phyloP scores from a whole-genome alignment of 2,888 invertebrate species.

The Synergus itoensis region DNA sequence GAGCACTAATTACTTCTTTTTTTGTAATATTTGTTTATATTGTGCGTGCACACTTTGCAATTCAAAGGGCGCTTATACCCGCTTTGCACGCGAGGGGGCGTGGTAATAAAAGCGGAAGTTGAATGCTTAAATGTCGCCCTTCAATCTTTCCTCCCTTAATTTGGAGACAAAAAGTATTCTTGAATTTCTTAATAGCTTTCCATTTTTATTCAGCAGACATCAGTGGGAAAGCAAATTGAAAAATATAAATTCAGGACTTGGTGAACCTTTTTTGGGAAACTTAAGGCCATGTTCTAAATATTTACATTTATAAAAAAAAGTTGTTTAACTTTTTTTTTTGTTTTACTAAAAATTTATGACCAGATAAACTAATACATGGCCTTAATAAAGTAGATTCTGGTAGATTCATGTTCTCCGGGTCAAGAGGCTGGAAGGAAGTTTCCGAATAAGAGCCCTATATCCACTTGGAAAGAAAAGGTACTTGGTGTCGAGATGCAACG shows the following conservation, averaged over 20 bases:
- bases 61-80: constrained; percentile 40
- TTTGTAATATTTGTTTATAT: constrained; percentile 32
- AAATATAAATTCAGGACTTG: too few relatives aligned
- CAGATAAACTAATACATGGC: too few relatives aligned
- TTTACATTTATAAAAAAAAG: too few relatives aligned
- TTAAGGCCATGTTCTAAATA: too few relatives aligned
- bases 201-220: background rate
- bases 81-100: constrained; percentile 61
- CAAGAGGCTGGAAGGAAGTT: constrained; percentile 6
- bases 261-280: too few relatives aligned
- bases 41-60: constrained; percentile 42
- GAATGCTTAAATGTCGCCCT: constrained; percentile 60
- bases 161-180: background rate
- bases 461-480: constrained; percentile 5
- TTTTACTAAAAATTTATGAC: too few relatives aligned
- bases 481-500: constrained; percentile 58
- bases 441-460: constrained; percentile 8
- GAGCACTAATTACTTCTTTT: constrained; percentile 24
- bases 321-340: too few relatives aligned
- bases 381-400: background rate
- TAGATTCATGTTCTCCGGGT: background rate
- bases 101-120: constrained; percentile 60
- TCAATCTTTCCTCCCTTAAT: constrained; percentile 22
- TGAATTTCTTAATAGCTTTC: background rate
- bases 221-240: too few relatives aligned